Base-by-base conservation (phyloP, 1,140 invertebrate species). In the Elymnias hypermnestra region DNA sequence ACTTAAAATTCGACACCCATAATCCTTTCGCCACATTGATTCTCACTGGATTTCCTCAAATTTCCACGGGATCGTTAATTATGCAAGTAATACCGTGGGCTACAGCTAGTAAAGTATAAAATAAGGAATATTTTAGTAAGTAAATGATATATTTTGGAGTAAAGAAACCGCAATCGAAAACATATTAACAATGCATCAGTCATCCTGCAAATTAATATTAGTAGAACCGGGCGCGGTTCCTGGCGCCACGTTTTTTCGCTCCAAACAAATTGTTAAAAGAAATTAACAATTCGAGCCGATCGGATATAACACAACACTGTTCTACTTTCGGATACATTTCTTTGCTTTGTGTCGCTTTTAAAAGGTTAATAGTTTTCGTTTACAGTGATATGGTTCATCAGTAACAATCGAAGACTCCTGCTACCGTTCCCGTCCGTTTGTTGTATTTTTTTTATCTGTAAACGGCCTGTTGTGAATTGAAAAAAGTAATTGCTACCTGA, bases 281-380 rank as follows among this genome's bases (percentile, higher is more conserved):
- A 49, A 39, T 44, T 44, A 44, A 44, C 38, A 38, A 29, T 37
- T 57, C 43, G 36, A 53, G 22, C 37, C 49, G 39, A 28, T 21
- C 35, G 35, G 21, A 38, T 31, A 50, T 25, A 50, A 41, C 22
- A 50, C 35, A 31, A 44, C 19, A 5, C 7, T 28, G 13, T 46
- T 63, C 56, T 49, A 57, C 40, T 57, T 41, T 49, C 47, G 43
- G 58, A 67, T 58, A 41, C 45, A 61, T 54, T 52, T 62, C 43
- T 45, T 60, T n/a, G n/a, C 61, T 64, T 15, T 33, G 54, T 64
- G 39, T 62, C 60, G 40, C 53, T 68, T 72, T 65, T 67, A 53
- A 42, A 53, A 60, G 54, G 60, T 61, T 75, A 84, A 84, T 76
- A 81, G 77, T 74, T 74, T 78, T 78, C 72, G 70, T 82, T 76